Percentiles rank a stretch among this genome's conserved stretches.
Evolutionary conservation across 2,797 vertebrate genomes (phyloP).

Genomic region (Tarsius wallacei): DNA sequence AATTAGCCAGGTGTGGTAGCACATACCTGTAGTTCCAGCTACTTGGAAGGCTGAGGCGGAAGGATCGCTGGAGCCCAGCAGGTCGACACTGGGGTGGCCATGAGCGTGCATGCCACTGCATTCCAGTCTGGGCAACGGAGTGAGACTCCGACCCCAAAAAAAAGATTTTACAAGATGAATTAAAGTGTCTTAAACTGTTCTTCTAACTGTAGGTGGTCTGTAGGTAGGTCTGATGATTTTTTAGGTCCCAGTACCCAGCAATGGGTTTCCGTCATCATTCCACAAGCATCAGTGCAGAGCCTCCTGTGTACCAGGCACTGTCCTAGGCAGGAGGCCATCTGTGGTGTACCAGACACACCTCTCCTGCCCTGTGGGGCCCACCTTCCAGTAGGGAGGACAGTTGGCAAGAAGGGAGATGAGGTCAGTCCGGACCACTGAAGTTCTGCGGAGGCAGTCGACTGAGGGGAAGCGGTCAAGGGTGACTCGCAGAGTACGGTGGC

Average conservation of each 20-base stretch:
- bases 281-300: not conserved
- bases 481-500: not conserved
- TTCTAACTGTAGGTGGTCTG: not conserved
- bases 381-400: not conserved
- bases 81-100: too few relatives aligned
- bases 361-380: slow-evolving; percentile 35
- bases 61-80: too few relatives aligned
- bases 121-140: too few relatives aligned
- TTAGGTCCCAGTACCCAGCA: not conserved
- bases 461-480: not conserved
- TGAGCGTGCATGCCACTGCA: too few relatives aligned
- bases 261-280: not conserved
- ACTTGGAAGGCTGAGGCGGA: too few relatives aligned
- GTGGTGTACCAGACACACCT: not conserved
- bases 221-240: slow-evolving; percentile 4
- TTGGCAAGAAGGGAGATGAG: slow-evolving; percentile 15
- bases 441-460: not conserved
- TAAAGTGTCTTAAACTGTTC: not conserved
- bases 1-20: too few relatives aligned
- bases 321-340: not conserved
- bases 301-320: not conserved
- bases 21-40: too few relatives aligned
- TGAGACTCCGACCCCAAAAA: too few relatives aligned
- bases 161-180: too few relatives aligned
- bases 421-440: slow-evolving; percentile 1